Conservation (phyloP, 2,888 invertebrate genomes). For the Therioaphis trifolii region DNA sequence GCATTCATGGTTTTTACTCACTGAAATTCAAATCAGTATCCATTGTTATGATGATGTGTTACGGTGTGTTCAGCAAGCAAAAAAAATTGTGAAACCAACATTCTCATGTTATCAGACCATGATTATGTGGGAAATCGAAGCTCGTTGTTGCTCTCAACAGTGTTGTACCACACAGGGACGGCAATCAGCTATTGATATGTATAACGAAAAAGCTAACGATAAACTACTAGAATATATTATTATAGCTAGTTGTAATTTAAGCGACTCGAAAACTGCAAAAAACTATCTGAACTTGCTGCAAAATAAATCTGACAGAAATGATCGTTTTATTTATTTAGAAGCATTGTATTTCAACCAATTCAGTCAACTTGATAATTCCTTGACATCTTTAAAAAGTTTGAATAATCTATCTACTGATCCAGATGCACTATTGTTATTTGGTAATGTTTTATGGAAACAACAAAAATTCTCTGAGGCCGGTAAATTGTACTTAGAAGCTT, state of each 20-base stretch:
- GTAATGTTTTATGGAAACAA: conserved; percentile 44
- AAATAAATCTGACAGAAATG: conserved; percentile 37
- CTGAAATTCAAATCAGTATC: conserved; percentile 51
- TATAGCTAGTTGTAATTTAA: conserved; percentile 51
- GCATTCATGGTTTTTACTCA: conserved; percentile 55
- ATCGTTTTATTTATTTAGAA: conserved; percentile 35
- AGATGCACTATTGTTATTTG: conserved; percentile 27
- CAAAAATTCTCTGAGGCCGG: conserved; percentile 37
- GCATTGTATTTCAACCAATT: conserved; percentile 27
- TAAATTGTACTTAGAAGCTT: conserved; percentile 52
- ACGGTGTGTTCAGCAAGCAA: conserved; percentile 48
- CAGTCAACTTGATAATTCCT: conserved; percentile 36
- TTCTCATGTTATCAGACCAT: conserved; percentile 59
- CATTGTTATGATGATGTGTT: conserved; percentile 55
- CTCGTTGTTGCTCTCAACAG: conserved; percentile 24
- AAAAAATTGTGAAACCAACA: conserved; percentile 53
- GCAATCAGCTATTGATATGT: conserved; percentile 46
- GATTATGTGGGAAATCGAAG: conserved; percentile 56
- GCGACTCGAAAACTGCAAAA: conserved; percentile 46
- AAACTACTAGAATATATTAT: conserved; percentile 32
- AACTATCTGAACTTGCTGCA: conserved; percentile 41
- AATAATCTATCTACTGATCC: not conserved
- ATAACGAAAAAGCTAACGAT: not conserved
- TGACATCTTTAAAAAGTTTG: conserved; percentile 27
- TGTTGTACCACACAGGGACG: conserved; percentile 29